Conservation (phyloP, 2,113 vertebrate genomes). For the Ceyx melanurus region DNA sequence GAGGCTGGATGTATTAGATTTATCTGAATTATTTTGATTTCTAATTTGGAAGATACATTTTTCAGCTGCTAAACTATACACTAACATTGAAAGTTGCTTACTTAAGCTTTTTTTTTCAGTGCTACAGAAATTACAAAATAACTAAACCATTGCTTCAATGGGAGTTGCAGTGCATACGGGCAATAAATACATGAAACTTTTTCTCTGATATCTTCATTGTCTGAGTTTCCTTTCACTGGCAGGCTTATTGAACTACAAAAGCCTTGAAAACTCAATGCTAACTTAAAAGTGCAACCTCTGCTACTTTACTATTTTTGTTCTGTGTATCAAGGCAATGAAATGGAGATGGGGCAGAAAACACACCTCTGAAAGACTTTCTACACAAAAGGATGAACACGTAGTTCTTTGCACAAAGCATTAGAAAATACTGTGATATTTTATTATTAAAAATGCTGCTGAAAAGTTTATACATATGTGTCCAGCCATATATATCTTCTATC, state of each 20-base stretch:
- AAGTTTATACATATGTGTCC: slow-evolving; percentile 93
- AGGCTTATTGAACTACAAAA: background rate
- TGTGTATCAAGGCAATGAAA: background rate
- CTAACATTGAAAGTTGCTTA: background rate
- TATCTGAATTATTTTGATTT: background rate
- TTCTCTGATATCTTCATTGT: background rate
- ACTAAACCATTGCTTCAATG: background rate
- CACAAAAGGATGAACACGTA: slow-evolving; percentile 67
- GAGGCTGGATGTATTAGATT: background rate
- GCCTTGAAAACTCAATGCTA: background rate
- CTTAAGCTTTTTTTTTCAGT: background rate
- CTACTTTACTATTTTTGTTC: background rate
- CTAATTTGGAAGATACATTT: background rate
- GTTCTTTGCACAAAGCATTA: slow-evolving; percentile 82
- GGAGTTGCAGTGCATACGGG: background rate
- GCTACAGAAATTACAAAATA: background rate
- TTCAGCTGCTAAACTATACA: background rate
- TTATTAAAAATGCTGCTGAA: slow-evolving; percentile 96
- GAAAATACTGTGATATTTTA: slow-evolving; percentile 98
- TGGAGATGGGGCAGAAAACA: background rate
- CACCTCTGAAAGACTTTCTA: slow-evolving; percentile 25
- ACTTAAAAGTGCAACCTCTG: background rate
- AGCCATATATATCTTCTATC: slow-evolving; percentile 94
- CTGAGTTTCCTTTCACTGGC: background rate
- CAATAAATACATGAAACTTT: background rate